phyloP scores from a whole-genome alignment of 2,113 vertebrate genomes.

The Channa argus region DNA sequence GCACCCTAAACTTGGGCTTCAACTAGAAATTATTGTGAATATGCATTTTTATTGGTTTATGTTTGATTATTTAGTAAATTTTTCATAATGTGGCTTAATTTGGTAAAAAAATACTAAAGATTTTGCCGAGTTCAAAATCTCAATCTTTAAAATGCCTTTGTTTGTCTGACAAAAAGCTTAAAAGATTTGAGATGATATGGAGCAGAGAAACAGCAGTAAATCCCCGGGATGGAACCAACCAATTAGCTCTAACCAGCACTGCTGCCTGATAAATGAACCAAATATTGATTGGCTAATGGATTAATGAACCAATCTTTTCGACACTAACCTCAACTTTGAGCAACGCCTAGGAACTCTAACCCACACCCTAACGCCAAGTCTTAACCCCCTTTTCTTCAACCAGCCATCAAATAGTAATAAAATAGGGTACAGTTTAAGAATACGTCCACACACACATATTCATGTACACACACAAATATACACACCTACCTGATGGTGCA shows the following conservation, averaged over 20 bases:
- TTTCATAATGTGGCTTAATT: too few relatives aligned
- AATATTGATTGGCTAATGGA: not conserved
- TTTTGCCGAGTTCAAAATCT: too few relatives aligned
- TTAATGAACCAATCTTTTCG: not conserved
- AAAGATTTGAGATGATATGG: not conserved
- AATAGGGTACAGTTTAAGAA: too few relatives aligned
- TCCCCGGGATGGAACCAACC: not conserved
- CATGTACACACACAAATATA: conserved; percentile 21
- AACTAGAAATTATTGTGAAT: too few relatives aligned
- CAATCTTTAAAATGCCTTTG: too few relatives aligned
- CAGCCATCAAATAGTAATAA: not conserved
- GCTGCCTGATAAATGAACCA: not conserved
- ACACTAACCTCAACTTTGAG: not conserved
- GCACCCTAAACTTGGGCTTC: too few relatives aligned
- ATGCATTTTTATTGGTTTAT: too few relatives aligned
- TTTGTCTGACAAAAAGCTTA: too few relatives aligned
- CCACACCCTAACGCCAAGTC: not conserved
- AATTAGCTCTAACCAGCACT: not conserved
- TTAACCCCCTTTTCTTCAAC: not conserved
- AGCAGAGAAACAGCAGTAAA: not conserved
- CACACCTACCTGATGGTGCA: conserved; percentile 65
- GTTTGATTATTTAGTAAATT: too few relatives aligned
- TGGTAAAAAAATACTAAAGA: too few relatives aligned
- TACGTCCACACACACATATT: not conserved
- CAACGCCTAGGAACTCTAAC: not conserved